A percentile compares a stretch with the other conserved stretches of the same genome.
phyloP scores from a whole-genome alignment of 2,888 invertebrate genomes.

The Callinectes sapidus region DNA sequence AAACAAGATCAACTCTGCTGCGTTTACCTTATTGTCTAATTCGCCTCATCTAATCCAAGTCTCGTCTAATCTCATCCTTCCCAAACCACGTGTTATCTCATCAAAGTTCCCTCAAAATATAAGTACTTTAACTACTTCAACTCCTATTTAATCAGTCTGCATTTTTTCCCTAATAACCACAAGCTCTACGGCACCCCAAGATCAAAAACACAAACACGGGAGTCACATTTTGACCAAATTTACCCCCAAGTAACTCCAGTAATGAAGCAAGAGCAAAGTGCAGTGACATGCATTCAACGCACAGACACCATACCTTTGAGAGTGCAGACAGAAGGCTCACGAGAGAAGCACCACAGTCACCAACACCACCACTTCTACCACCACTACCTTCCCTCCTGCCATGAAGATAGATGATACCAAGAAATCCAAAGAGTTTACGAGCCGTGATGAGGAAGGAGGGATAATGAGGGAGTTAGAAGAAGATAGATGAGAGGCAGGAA shows the following conservation, averaged over 20 bases:
- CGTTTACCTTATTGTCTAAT: too few relatives aligned
- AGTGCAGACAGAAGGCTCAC: neutral
- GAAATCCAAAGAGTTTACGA: slow-evolving; percentile 1
- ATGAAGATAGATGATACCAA: slow-evolving; percentile 1
- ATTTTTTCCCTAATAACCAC: too few relatives aligned
- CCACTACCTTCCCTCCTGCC: neutral
- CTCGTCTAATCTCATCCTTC: too few relatives aligned
- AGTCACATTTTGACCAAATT: neutral
- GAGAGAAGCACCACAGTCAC: neutral
- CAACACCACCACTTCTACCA: neutral
- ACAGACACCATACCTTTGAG: neutral
- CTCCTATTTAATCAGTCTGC: too few relatives aligned
- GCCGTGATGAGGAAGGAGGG: slow-evolving; percentile 11
- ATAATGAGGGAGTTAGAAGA: slow-evolving; percentile 2
- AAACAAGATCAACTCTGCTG: too few relatives aligned
- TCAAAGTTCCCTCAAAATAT: too few relatives aligned
- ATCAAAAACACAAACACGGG: too few relatives aligned
- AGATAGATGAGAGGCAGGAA: slow-evolving; percentile 10
- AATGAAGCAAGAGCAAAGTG: neutral
- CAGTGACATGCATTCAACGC: neutral
- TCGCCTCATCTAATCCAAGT: too few relatives aligned
- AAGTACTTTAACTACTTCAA: too few relatives aligned
- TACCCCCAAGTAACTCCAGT: neutral
- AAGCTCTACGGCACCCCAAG: too few relatives aligned
- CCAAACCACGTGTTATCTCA: too few relatives aligned